These are phyloP conservation scores for Pandemis heparana DNA, from an alignment of 2,888 invertebrate genomes.

Conservation along the genomic window DNA sequence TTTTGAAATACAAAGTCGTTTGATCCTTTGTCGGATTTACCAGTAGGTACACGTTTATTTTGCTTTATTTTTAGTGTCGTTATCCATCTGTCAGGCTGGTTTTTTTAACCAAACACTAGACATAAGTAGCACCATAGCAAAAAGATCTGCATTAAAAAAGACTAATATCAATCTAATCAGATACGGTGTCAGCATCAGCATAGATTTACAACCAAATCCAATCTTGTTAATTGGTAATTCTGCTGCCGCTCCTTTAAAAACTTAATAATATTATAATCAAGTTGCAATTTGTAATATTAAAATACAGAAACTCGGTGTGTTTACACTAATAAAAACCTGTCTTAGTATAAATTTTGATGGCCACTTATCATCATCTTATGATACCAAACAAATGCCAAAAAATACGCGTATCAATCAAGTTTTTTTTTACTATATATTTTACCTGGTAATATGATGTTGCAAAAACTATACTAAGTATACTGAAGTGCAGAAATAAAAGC, in stretches of 20 bases:
- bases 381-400: not conserved
- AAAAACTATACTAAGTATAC: not conserved
- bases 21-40: too few relatives aligned
- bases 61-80: too few relatives aligned
- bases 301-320: not conserved
- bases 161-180: not conserved
- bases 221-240: not conserved
- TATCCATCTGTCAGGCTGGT: too few relatives aligned
- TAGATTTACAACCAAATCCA: not conserved
- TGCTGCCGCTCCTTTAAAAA: not conserved
- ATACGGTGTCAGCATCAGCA: not conserved
- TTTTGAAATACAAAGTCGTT: too few relatives aligned
- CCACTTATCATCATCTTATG: not conserved
- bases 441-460: not conserved
- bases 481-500: too few relatives aligned
- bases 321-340: conserved; percentile 5
- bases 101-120: not conserved
- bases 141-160: not conserved
- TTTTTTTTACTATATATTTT: not conserved
- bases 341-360: not conserved
- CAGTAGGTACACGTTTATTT: not conserved
- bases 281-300: not conserved
- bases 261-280: not conserved
- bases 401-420: not conserved
- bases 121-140: not conserved